These are phyloP conservation scores for Sterrhoptilus dennistouni DNA, from an alignment of 2,113 vertebrate species.

Conservation along the genomic window DNA sequence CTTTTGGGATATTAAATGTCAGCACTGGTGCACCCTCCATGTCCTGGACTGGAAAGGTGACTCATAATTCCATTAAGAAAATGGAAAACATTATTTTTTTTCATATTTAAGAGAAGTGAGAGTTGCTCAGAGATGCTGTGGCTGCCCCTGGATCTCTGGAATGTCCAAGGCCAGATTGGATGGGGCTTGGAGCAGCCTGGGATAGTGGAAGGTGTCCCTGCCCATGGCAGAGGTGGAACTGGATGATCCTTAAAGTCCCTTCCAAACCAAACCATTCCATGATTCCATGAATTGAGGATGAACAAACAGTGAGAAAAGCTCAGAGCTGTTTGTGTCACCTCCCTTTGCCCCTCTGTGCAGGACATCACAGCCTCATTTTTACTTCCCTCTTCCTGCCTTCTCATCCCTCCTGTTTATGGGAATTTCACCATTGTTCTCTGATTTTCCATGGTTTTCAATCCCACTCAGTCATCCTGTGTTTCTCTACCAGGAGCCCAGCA, in stretches of 20 bases:
- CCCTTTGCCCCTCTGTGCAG: not conserved
- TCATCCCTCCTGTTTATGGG: not conserved
- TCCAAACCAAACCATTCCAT: not conserved
- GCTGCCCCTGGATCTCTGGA: not conserved
- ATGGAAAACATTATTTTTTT: not conserved
- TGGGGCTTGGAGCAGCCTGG: not conserved
- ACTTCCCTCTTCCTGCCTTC: not conserved
- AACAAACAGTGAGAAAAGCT: not conserved
- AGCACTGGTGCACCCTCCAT: not conserved
- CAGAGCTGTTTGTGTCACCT: not conserved
- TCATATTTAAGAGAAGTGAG: not conserved
- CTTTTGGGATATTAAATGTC: not conserved
- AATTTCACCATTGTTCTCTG: not conserved
- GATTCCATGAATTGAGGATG: not conserved
- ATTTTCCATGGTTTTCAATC: not conserved
- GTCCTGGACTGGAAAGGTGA: too few species aligned
- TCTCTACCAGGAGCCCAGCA: not conserved
- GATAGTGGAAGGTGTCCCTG: not conserved
- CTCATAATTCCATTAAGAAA: not conserved
- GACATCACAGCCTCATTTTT: not conserved
- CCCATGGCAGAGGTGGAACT: fast-evolving
- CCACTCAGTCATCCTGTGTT: not conserved
- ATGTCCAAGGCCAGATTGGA: not conserved
- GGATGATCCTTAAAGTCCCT: not conserved
- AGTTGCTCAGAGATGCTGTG: not conserved